A percentile compares a stretch with the other conserved stretches of the same genome.
phyloP scores from a whole-genome alignment of 2,797 vertebrate species.

The Helostoma temminkii region DNA sequence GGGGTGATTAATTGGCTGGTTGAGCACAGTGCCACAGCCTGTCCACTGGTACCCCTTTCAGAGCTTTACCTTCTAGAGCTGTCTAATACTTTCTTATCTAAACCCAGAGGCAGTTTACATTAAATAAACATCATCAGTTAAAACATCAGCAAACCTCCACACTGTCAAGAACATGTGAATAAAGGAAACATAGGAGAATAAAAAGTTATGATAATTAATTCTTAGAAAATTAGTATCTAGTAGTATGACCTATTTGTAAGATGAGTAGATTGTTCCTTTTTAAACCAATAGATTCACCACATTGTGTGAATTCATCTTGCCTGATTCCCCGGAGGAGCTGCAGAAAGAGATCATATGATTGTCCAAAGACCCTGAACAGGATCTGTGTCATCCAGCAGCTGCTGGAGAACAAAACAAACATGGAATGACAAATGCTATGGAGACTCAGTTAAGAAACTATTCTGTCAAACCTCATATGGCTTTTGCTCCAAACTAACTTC shows the following conservation, averaged over 20 bases:
- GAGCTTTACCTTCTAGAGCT: too few relatives aligned
- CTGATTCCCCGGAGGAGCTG: constrained; percentile 37
- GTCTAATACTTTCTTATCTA: neutral
- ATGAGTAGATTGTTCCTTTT: constrained; percentile 37
- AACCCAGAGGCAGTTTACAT: neutral
- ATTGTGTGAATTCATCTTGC: constrained; percentile 31
- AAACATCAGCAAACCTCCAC: neutral
- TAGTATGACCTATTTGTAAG: constrained; percentile 22
- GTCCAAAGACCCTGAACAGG: constrained; percentile 60
- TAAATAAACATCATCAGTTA: neutral
- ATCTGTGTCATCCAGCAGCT: constrained; percentile 51
- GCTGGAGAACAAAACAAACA: constrained; percentile 30
- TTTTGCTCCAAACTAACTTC: constrained; percentile 33
- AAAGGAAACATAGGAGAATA: too few relatives aligned
- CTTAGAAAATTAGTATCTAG: constrained; percentile 8
- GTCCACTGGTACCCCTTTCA: too few relatives aligned
- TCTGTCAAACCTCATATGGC: constrained; percentile 33
- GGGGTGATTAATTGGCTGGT: too few relatives aligned
- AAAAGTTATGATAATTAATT: constrained; percentile 10
- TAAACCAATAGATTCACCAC: constrained; percentile 35
- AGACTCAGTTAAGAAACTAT: constrained; percentile 13
- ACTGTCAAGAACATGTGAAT: neutral
- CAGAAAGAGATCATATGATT: constrained; percentile 70
- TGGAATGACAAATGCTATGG: neutral
- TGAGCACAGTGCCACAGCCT: too few relatives aligned